Percentiles rank a stretch among this genome's conserved stretches.
Conservation (phyloP, 2,113 vertebrate species). For the Serilophus lunatus region DNA sequence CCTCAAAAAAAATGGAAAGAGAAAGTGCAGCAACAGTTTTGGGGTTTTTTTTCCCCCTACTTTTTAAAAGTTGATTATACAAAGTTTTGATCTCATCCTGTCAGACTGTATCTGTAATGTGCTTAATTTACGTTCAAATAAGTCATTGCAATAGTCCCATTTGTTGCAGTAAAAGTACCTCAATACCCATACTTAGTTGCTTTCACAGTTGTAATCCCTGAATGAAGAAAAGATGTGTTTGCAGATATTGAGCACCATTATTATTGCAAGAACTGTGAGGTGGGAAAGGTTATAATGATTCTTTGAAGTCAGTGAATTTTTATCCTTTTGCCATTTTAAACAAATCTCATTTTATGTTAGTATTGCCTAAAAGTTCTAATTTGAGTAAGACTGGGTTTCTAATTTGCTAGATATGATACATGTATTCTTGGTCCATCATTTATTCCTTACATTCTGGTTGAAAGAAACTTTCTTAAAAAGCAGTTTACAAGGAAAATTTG, state of each 20-base stretch:
- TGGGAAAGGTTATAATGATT: background rate
- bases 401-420: background rate
- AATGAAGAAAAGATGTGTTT: background rate
- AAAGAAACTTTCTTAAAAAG: background rate
- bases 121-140: background rate
- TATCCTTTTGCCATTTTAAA: background rate
- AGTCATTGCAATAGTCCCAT: background rate
- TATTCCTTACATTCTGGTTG: background rate
- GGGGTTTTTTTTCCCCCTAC: accelerated
- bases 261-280: background rate
- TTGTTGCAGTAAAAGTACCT: background rate
- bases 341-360: background rate
- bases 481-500: background rate
- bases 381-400: background rate
- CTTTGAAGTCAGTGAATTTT: background rate
- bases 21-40: background rate
- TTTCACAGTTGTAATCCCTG: background rate
- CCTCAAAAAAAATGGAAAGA: background rate
- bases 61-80: background rate
- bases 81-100: background rate
- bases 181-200: background rate
- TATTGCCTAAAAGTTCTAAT: background rate
- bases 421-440: accelerated
- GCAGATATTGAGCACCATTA: background rate
- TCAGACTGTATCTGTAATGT: background rate